Evolutionary conservation across 2,113 vertebrate species (phyloP).

Genomic region (Carassius carassius): DNA sequence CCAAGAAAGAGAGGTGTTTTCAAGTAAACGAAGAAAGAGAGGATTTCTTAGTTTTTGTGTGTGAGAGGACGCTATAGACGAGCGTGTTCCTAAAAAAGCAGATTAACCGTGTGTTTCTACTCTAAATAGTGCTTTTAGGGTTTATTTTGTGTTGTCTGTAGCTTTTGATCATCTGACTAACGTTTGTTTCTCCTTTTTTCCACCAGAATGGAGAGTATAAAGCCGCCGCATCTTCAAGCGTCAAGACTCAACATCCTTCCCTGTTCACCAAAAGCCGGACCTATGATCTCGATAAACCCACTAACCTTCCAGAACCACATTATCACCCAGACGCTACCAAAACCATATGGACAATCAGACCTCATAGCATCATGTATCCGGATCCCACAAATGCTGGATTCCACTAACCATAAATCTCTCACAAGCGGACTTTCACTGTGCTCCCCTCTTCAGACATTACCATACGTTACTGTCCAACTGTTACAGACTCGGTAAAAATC

Average conservation of each 20-base stretch:
- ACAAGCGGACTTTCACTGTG: conserved; percentile 10
- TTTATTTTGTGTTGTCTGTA: conserved; percentile 8
- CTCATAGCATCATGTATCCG: background rate
- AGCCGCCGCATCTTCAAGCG: background rate
- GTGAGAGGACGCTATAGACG: background rate
- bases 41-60: background rate
- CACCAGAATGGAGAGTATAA: conserved; percentile 45
- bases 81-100: background rate
- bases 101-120: background rate
- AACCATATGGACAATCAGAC: conserved; percentile 26
- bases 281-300: conserved; percentile 41
- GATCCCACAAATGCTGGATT: conserved; percentile 43
- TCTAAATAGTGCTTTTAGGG: background rate
- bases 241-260: background rate
- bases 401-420: conserved; percentile 13
- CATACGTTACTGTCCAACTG: background rate
- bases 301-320: conserved; percentile 18
- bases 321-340: background rate
- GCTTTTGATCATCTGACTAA: background rate
- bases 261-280: conserved; percentile 20
- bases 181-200: background rate
- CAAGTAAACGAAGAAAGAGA: conserved; percentile 14
- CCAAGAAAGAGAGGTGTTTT: conserved; percentile 5
- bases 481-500: conserved; percentile 9
- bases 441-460: background rate